Percentiles rank a stretch among this genome's conserved stretches.
Evolutionary conservation across 2,888 invertebrate species (phyloP).

Genomic region (Morpho achilles): DNA sequence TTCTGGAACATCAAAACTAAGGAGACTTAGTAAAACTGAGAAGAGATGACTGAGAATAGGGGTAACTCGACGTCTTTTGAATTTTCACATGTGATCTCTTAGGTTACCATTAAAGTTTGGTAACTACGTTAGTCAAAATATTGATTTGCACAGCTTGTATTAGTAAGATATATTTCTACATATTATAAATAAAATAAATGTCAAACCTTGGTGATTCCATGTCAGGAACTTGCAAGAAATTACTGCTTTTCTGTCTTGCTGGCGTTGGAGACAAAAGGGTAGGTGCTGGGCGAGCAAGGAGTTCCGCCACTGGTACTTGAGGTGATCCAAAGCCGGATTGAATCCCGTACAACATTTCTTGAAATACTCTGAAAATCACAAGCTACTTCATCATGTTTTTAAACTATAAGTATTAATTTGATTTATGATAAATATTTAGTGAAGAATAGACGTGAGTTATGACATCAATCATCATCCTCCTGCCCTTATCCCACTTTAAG

Average conservation of each 20-base stretch:
- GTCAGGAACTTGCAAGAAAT: conserved; percentile 94
- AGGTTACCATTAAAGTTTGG: too few relatives aligned
- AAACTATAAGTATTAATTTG: not conserved
- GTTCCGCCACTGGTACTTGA: conserved; percentile 94
- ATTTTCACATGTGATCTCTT: too few relatives aligned
- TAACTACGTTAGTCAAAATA: too few relatives aligned
- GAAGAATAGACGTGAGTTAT: not conserved
- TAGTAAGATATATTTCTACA: too few relatives aligned
- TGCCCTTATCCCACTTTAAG: too few relatives aligned
- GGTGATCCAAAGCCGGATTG: conserved; percentile 96
- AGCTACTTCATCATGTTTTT: not conserved
- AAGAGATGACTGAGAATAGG: too few relatives aligned
- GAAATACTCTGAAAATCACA: conserved; percentile 82
- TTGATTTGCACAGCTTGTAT: too few relatives aligned
- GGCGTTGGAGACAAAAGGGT: conserved; percentile 92
- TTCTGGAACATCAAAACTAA: too few relatives aligned
- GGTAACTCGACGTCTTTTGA: too few relatives aligned
- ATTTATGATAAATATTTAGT: not conserved
- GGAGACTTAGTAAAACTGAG: too few relatives aligned
- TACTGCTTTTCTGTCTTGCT: conserved; percentile 91
- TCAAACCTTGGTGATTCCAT: conserved; percentile 86
- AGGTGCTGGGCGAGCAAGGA: conserved; percentile 91
- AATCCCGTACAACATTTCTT: conserved; percentile 97
- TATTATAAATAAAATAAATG: not conserved
- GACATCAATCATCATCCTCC: too few relatives aligned